These are phyloP conservation scores for Paramisgurnus dabryanus DNA, from an alignment of 2,113 vertebrate genomes.

Conservation along the genomic window DNA sequence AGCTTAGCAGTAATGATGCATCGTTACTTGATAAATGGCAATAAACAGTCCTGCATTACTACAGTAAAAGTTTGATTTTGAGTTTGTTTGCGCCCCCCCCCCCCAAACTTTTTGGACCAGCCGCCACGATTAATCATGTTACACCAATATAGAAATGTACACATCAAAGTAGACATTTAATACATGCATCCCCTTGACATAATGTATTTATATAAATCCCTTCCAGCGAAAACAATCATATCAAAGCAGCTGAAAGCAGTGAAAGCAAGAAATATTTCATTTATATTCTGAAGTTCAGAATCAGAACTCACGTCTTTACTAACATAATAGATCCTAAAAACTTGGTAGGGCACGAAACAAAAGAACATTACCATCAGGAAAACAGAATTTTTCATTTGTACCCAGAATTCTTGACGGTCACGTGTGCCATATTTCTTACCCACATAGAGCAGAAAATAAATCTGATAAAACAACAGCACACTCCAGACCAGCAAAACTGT, in stretches of 20 bases:
- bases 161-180: neutral
- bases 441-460: conserved; percentile 69
- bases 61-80: too few relatives aligned
- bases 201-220: neutral
- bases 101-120: too few relatives aligned
- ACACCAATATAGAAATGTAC: neutral
- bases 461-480: conserved; percentile 68
- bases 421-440: conserved; percentile 58
- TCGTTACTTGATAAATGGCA: too few relatives aligned
- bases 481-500: conserved; percentile 54
- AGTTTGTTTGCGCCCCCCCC: too few relatives aligned
- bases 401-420: conserved; percentile 82
- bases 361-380: conserved; percentile 78
- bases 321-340: conserved; percentile 77
- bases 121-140: neutral
- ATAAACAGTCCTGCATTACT: too few relatives aligned
- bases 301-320: fast-evolving
- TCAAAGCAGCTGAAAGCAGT: conserved; percentile 81
- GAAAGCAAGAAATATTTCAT: conserved; percentile 79
- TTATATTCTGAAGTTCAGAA: conserved; percentile 40
- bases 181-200: neutral
- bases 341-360: conserved; percentile 82
- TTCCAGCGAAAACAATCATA: conserved; percentile 60
- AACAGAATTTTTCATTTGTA: conserved; percentile 81
- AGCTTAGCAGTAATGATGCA: too few relatives aligned